These are phyloP conservation scores for Ictalurus punctatus DNA, from an alignment of 2,113 vertebrate genomes.

Conservation along the genomic window DNA sequence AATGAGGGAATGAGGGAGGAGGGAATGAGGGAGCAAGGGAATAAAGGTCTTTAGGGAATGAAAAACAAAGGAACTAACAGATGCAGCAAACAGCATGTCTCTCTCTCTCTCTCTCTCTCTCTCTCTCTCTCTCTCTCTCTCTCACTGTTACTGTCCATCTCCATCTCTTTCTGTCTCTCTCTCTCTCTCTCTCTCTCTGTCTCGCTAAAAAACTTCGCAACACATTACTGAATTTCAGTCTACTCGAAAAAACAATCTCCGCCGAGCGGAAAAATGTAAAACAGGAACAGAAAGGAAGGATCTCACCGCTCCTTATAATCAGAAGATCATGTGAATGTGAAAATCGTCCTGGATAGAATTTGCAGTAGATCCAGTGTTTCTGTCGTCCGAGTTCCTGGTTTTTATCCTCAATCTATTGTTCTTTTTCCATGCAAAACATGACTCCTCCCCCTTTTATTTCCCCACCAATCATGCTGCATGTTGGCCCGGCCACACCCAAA, in stretches of 20 bases:
- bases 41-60: conserved; percentile 12
- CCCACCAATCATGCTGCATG: neutral
- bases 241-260: neutral
- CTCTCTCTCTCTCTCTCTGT: neutral
- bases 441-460: neutral
- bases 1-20: neutral
- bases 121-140: neutral
- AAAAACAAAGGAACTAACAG: neutral
- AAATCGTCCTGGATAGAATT: neutral
- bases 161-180: neutral
- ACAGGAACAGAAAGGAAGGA: neutral
- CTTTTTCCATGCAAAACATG: neutral
- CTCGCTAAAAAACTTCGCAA: neutral
- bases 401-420: neutral
- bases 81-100: neutral
- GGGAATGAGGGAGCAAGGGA: conserved; percentile 51
- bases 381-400: neutral
- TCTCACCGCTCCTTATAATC: neutral
- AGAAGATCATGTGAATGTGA: neutral
- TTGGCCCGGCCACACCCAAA: neutral
- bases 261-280: neutral
- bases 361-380: neutral
- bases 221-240: neutral
- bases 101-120: neutral
- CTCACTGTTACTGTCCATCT: no score